These are phyloP conservation scores for Gallinago solitaria DNA, from an alignment of 2,797 vertebrate species.

Conservation along the genomic window DNA sequence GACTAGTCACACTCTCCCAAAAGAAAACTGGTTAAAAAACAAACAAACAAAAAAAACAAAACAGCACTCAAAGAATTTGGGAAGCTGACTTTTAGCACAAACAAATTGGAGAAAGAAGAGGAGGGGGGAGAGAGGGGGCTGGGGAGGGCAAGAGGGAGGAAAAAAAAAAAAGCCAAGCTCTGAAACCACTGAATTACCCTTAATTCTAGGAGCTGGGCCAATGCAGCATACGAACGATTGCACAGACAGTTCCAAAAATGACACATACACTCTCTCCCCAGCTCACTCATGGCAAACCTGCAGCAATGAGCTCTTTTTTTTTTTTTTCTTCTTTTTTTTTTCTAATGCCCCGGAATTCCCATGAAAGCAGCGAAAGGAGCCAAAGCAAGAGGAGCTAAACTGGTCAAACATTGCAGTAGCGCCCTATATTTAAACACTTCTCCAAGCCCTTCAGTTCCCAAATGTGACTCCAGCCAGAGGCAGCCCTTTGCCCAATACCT, in stretches of 20 bases:
- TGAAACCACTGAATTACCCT: conserved; percentile 39
- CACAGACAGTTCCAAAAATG: conserved; percentile 6
- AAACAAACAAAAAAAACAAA: neutral
- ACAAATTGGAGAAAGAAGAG: neutral
- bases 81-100: conserved; percentile 21
- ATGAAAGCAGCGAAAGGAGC: neutral
- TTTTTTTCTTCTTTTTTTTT: neutral
- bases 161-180: neutral
- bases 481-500: neutral
- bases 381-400: conserved; percentile 1
- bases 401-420: neutral
- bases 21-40: neutral
- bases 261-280: neutral
- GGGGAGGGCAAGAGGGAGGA: neutral
- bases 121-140: neutral
- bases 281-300: conserved; percentile 10
- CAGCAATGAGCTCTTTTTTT: neutral
- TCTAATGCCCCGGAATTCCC: neutral
- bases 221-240: neutral
- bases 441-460: neutral
- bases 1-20: neutral
- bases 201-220: neutral
- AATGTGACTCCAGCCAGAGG: neutral
- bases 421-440: neutral
- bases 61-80: neutral